These are phyloP conservation scores for Colletes latitarsis DNA, from an alignment of 1,140 invertebrate species.

Conservation along the genomic window DNA sequence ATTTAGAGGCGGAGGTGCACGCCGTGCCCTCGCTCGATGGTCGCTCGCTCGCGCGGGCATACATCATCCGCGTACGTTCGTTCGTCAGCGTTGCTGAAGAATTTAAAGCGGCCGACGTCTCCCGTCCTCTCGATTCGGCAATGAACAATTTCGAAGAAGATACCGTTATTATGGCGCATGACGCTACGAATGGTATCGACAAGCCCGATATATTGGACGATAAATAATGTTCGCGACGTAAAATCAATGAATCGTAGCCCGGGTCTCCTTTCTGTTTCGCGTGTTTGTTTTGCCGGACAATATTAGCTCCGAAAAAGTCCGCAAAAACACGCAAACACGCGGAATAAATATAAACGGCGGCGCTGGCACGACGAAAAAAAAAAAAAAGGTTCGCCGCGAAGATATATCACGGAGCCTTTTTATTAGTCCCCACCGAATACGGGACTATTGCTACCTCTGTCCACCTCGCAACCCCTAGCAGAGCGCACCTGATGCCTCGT, in stretches of 20 bases:
- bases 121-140: slow-evolving; percentile 24
- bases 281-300: slow-evolving; percentile 66
- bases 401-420: slow-evolving; percentile 51
- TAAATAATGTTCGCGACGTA: slow-evolving; percentile 74
- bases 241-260: slow-evolving; percentile 74
- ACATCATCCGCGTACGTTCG: slow-evolving; percentile 67
- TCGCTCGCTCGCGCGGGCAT: slow-evolving; percentile 41
- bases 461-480: slow-evolving; percentile 27
- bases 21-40: slow-evolving; percentile 19
- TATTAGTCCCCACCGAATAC: slow-evolving; percentile 49
- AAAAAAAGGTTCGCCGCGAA: slow-evolving; percentile 37
- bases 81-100: slow-evolving; percentile 57
- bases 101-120: slow-evolving; percentile 55
- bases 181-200: slow-evolving; percentile 77
- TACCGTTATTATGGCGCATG: slow-evolving; percentile 74
- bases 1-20: slow-evolving; percentile 71
- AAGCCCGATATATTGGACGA: slow-evolving; percentile 73
- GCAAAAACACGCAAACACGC: slow-evolving; percentile 54
- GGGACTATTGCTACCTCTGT: slow-evolving; percentile 29
- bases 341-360: slow-evolving; percentile 49
- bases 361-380: too few species aligned
- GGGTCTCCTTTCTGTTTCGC: slow-evolving; percentile 64
- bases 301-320: slow-evolving; percentile 63
- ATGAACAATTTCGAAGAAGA: slow-evolving; percentile 70
- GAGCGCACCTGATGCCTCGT: slow-evolving; percentile 36